Conservation (phyloP, 1,140 invertebrate genomes). For the Eupristina koningsbergeri region DNA sequence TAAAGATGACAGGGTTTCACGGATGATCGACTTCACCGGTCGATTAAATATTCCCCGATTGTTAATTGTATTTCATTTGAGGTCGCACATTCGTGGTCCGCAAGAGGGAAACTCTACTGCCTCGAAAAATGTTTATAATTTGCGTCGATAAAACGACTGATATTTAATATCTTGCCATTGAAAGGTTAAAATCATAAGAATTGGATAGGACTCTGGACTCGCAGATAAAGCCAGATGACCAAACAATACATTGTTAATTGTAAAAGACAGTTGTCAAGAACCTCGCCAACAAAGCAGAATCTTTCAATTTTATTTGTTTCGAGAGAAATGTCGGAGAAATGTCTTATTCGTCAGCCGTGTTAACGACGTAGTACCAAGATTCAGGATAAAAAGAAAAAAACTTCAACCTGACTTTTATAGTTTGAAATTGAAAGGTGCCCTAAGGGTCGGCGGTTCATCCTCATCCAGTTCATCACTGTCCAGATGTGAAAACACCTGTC, state of each 20-base stretch:
- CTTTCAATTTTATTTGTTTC: neutral
- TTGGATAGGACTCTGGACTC: too few relatives aligned
- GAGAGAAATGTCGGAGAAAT: neutral
- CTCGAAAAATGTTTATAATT: too few relatives aligned
- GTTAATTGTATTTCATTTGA: too few relatives aligned
- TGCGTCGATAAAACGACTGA: too few relatives aligned
- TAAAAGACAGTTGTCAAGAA: neutral
- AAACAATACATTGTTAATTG: neutral
- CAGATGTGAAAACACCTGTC: slow-evolving; percentile 26
- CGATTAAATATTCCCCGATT: too few relatives aligned
- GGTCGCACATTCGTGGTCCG: too few relatives aligned
- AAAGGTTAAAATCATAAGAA: too few relatives aligned
- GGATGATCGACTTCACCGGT: too few relatives aligned
- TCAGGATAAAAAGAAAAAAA: neutral
- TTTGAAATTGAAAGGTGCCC: slow-evolving; percentile 1
- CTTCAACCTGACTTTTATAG: neutral
- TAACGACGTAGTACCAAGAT: neutral
- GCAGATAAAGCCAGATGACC: too few relatives aligned
- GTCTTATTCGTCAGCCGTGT: neutral
- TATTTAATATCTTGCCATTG: too few relatives aligned
- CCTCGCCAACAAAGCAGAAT: neutral
- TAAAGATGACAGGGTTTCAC: too few relatives aligned
- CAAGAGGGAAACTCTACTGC: too few relatives aligned
- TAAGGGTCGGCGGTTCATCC: neutral
- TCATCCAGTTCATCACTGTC: slow-evolving; percentile 8